Percentiles rank a stretch among this genome's conserved stretches.
These are phyloP conservation scores for Netelia virgata DNA, from an alignment of 2,888 invertebrate species.

Conservation along the genomic window DNA sequence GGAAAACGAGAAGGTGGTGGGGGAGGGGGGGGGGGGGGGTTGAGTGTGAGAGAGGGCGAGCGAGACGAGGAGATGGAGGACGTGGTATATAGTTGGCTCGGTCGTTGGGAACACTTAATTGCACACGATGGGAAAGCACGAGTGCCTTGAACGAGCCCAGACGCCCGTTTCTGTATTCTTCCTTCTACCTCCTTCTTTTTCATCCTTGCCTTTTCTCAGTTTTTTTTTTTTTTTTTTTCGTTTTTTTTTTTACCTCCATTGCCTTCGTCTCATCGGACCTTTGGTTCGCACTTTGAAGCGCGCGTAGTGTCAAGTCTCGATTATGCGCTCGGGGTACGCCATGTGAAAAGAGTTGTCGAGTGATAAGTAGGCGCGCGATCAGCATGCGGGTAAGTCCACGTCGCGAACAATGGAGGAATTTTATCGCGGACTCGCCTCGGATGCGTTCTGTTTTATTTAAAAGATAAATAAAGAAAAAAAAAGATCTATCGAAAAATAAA, in stretches of 20 bases:
- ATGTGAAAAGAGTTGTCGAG: not conserved
- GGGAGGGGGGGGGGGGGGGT: conserved; percentile 3
- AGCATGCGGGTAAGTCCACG: not conserved
- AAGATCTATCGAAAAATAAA: not conserved
- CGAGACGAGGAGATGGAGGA: conserved; percentile 36
- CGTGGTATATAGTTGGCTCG: conserved; percentile 44
- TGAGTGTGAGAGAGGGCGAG: conserved; percentile 1
- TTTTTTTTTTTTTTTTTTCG: not conserved
- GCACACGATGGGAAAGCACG: conserved; percentile 64
- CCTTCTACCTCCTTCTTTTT: not conserved
- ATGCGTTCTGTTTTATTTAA: not conserved
- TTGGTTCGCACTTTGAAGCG: not conserved
- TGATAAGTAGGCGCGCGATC: not conserved
- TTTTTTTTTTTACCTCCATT: not conserved
- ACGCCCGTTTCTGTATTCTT: conserved; percentile 43
- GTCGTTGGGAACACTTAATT: conserved; percentile 66
- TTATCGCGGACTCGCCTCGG: not conserved
- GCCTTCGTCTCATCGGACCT: not conserved
- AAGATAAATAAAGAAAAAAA: not conserved
- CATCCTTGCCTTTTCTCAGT: not conserved
- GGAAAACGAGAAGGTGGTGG: conserved; percentile 18
- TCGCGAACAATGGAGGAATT: not conserved
- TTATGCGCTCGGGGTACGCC: not conserved
- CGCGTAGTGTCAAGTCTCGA: not conserved
- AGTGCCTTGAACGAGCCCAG: conserved; percentile 40